phyloP scores from a whole-genome alignment of 2,888 invertebrate species.

The Machimus atricapillus region DNA sequence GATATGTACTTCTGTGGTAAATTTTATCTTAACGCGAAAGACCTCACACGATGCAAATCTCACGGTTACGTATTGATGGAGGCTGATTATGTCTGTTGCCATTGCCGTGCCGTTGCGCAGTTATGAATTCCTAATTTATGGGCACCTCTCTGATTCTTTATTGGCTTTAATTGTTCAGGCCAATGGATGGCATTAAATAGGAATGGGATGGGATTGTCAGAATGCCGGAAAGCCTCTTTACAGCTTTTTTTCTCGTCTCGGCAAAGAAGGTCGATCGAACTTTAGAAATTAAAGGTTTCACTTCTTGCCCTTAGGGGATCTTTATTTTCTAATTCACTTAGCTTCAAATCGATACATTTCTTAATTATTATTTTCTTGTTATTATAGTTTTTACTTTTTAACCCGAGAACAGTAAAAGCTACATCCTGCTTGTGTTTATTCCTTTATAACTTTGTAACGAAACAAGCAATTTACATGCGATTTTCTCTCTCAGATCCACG shows the following conservation, averaged over 20 bases:
- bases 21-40: constrained; percentile 45
- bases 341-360: background rate
- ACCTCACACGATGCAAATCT: constrained; percentile 45
- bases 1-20: constrained; percentile 36
- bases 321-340: background rate
- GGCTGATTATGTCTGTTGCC: constrained; percentile 26
- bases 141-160: constrained; percentile 25
- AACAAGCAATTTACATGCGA: too few relatives aligned
- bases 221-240: background rate
- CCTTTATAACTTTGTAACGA: background rate
- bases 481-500: too few relatives aligned
- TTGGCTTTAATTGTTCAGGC: constrained; percentile 31
- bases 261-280: background rate
- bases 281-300: background rate
- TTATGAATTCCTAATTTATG: constrained; percentile 38
- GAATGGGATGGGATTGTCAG: constrained; percentile 22
- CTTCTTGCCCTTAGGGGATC: background rate
- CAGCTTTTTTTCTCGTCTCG: background rate
- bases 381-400: background rate
- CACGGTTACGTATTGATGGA: constrained; percentile 37
- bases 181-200: constrained; percentile 27
- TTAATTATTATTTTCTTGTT: background rate
- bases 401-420: background rate
- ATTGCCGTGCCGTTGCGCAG: constrained; percentile 9
- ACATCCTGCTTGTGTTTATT: background rate